Evolutionary conservation across 2,888 invertebrate species (phyloP), one percentile per base, ranked within the genome.

Genomic region (Drosophila parthenogenetica): DNA sequence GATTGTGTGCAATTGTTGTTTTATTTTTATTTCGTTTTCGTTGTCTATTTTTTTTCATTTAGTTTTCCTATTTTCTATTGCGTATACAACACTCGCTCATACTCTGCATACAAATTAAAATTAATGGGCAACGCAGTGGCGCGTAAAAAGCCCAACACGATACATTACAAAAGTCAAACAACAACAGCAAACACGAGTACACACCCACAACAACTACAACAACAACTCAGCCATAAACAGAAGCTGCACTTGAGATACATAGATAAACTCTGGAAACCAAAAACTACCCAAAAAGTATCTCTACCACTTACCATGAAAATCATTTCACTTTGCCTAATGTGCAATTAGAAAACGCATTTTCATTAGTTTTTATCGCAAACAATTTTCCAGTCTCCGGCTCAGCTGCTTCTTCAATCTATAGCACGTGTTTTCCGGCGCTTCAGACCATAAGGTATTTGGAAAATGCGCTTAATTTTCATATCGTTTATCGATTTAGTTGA

Each of bases 311-410:
- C 61, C 62, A 22, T 59, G 69, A 35, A 65, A 83, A 82, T 80
- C 76, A 77, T 81, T 90, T 89, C 89, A 90, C 91, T 91, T 86
- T 79, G 79, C 69, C 81, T 90, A 90, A 91, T 91, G 91, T 86
- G 84, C 90, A 90, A 90, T 91, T 89, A 90, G 77, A 84, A 81
- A 84, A 86, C 77, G 77, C 82, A 89, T 90, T 89, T 90, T 89
- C 87, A 90, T 90, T 90, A 89, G 82, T 81, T 84, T 89, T 90
- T 90, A 90, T 90, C 91, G 84, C 76, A 63, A 77, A 73, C 70
- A 70, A 79, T 88, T 89, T 29, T 75, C 43, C 54, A 60, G 73
- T 63, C 83, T 75, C 19, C 19, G 1, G 2, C 19, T 22, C 22
- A 22, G 22, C 22, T 22, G 22, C 22, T 22, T 22, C 22, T 22